Conservation (phyloP, 2,113 vertebrate genomes). For the Gymnobelideus leadbeateri region DNA sequence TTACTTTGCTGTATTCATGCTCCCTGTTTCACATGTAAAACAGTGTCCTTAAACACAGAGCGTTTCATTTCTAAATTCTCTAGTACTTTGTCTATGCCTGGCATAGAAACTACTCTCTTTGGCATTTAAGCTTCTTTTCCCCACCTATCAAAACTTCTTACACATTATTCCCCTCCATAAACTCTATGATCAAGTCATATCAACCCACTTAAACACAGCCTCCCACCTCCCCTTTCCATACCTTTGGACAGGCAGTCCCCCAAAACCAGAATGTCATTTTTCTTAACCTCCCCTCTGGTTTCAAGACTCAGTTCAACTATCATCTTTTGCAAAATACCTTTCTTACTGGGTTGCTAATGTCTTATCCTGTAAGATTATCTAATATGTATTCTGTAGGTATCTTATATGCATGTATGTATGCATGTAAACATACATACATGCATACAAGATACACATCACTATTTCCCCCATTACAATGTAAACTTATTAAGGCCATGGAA, state of each 20-base stretch:
- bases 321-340: neutral
- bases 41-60: neutral
- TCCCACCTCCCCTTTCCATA: neutral
- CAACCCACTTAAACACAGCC: neutral
- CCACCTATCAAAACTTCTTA: neutral
- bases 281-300: neutral
- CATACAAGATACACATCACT: neutral
- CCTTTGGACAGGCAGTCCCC: neutral
- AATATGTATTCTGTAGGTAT: neutral
- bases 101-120: neutral
- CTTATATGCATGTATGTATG: neutral
- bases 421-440: neutral
- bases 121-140: neutral
- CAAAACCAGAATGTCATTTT: neutral
- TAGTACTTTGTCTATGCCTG: neutral
- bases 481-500: neutral
- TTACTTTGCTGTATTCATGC: neutral
- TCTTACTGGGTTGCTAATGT: neutral
- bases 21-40: neutral
- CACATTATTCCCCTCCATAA: neutral
- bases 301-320: neutral
- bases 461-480: neutral
- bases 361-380: neutral
- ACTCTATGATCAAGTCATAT: neutral
- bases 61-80: neutral